These are phyloP conservation scores for Platichthys stellatus DNA, from an alignment of 2,113 vertebrate species.

Conservation along the genomic window DNA sequence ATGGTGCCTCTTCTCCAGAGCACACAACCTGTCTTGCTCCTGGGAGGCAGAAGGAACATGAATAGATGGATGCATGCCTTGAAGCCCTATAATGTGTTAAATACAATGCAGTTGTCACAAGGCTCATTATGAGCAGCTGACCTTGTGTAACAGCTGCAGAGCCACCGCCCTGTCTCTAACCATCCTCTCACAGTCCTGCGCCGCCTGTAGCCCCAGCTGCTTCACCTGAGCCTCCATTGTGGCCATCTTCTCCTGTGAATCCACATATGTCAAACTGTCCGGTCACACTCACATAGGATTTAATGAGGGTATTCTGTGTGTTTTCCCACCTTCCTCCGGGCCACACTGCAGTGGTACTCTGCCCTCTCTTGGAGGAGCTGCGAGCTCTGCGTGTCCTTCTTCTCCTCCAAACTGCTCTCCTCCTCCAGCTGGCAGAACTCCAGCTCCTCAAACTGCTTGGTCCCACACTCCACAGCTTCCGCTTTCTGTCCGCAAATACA, in stretches of 20 bases:
- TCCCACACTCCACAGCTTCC: conserved; percentile 88
- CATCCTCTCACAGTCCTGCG: conserved; percentile 89
- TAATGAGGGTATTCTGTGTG: not conserved
- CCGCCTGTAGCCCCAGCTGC: conserved; percentile 88
- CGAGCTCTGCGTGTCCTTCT: conserved; percentile 84
- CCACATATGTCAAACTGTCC: not conserved
- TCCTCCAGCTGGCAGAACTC: conserved; percentile 98
- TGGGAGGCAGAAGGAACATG: conserved; percentile 53
- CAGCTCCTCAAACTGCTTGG: conserved; percentile 95
- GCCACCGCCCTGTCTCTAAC: conserved; percentile 82
- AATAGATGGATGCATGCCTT: not conserved
- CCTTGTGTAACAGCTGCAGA: conserved; percentile 92
- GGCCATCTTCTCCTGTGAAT: conserved; percentile 87
- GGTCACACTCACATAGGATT: not conserved
- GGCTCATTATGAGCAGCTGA: conserved; percentile 48
- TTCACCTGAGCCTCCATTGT: conserved; percentile 90
- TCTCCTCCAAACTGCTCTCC: conserved; percentile 93
- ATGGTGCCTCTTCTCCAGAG: conserved; percentile 88
- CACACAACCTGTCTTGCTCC: conserved; percentile 90
- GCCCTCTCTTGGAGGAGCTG: conserved; percentile 89
- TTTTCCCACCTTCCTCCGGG: conserved; percentile 89
- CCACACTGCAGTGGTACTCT: conserved; percentile 86
- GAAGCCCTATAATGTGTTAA: not conserved
- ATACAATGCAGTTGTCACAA: not conserved
- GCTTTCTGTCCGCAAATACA: conserved; percentile 83